Evolutionary conservation across 2,797 vertebrate genomes (phyloP).

Genomic region (Cyclopterus lumpus): DNA sequence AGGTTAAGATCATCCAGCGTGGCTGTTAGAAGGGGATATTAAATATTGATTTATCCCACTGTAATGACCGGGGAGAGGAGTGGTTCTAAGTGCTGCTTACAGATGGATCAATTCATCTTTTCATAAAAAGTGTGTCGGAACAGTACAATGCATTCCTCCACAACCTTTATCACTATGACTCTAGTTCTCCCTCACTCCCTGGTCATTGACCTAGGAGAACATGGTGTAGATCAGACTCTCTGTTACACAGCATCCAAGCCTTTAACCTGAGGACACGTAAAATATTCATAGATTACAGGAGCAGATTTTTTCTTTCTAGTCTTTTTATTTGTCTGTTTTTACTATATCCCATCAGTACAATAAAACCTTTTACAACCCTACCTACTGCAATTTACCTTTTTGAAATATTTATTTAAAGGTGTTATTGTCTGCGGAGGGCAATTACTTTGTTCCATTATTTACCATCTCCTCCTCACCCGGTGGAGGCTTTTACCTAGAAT

Average conservation of each 20-base stretch:
- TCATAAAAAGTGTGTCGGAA: slow-evolving; percentile 86
- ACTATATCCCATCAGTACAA: slow-evolving; percentile 79
- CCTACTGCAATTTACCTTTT: slow-evolving; percentile 78
- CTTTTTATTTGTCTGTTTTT: slow-evolving; percentile 78
- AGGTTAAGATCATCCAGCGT: slow-evolving; percentile 90
- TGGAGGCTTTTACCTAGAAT: slow-evolving; percentile 79
- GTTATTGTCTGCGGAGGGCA: slow-evolving; percentile 84
- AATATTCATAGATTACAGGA: slow-evolving; percentile 82
- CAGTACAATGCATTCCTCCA: slow-evolving; percentile 82
- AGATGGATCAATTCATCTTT: slow-evolving; percentile 91
- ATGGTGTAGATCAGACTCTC: slow-evolving; percentile 48
- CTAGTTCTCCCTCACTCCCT: slow-evolving; percentile 27
- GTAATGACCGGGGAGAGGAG: slow-evolving; percentile 86
- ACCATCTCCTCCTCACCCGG: slow-evolving; percentile 67
- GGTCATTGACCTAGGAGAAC: slow-evolving; percentile 56
- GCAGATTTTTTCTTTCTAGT: slow-evolving; percentile 69
- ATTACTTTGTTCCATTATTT: slow-evolving; percentile 87
- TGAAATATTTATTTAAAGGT: slow-evolving; percentile 86
- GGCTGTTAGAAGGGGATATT: slow-evolving; percentile 89
- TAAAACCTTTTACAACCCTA: slow-evolving; percentile 82
- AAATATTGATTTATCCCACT: slow-evolving; percentile 94
- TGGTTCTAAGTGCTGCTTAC: slow-evolving; percentile 90
- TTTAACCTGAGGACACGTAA: slow-evolving; percentile 79
- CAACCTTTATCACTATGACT: slow-evolving; percentile 61
- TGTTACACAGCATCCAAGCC: slow-evolving; percentile 58